Evolutionary conservation across 2,113 vertebrate genomes (phyloP).

Genomic region (Lates calcarifer): DNA sequence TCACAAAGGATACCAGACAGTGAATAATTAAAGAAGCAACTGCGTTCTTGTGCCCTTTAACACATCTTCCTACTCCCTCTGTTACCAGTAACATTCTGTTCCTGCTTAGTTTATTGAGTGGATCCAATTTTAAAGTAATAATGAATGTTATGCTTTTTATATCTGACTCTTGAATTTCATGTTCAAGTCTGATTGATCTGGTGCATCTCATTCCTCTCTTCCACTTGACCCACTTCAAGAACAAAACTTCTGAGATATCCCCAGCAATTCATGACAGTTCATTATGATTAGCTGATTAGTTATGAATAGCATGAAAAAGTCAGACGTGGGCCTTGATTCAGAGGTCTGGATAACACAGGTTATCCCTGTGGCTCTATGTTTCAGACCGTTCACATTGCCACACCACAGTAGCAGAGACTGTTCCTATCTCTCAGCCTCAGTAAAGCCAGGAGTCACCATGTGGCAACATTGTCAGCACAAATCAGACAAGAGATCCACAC

Average conservation of each 20-base stretch:
- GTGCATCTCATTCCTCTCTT: background rate
- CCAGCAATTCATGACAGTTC: background rate
- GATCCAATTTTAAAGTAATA: conserved; percentile 25
- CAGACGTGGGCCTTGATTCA: background rate
- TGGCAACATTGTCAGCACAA: background rate
- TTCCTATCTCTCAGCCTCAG: background rate
- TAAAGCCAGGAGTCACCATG: background rate
- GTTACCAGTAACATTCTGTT: conserved; percentile 10
- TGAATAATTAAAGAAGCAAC: too few species aligned
- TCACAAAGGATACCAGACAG: too few species aligned
- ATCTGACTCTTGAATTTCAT: background rate
- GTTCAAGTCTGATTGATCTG: conserved; percentile 21
- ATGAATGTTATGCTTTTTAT: conserved; percentile 25
- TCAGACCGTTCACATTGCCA: background rate
- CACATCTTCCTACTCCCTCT: too few species aligned
- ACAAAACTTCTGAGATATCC: background rate
- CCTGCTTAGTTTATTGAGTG: conserved; percentile 13
- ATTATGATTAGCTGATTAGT: background rate
- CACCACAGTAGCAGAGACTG: background rate
- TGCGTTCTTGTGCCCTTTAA: too few species aligned
- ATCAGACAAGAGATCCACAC: too few species aligned
- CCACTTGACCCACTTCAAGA: conserved; percentile 1
- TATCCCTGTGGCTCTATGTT: conserved; percentile 7
- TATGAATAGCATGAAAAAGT: background rate
- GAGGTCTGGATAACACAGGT: background rate